Conservation (phyloP, 2,113 vertebrate species). For the Brachyistius frenatus region DNA sequence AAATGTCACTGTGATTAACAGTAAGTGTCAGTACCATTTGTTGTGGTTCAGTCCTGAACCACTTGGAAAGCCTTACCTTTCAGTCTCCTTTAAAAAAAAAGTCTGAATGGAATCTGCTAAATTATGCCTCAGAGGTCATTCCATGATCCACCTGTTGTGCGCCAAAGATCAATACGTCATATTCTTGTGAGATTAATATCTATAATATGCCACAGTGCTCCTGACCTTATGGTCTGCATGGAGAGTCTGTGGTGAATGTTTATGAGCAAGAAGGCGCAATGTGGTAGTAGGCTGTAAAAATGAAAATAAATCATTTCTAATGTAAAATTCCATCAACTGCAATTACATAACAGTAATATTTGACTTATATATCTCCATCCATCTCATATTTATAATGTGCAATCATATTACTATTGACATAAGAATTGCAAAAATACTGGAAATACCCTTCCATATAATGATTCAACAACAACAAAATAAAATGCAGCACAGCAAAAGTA, state of each 20-base stretch:
- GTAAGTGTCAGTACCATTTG: not conserved
- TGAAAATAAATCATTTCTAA: not conserved
- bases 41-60: constrained; percentile 3
- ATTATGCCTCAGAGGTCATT: constrained; percentile 56
- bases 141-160: constrained; percentile 51
- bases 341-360: too few species aligned
- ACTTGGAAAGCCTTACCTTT: not conserved
- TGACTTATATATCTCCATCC: too few species aligned
- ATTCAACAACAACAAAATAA: too few species aligned
- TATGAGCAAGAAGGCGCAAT: constrained; percentile 11
- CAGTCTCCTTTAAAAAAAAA: not conserved
- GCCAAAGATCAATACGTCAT: constrained; percentile 74
- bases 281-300: not conserved
- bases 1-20: constrained; percentile 24
- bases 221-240: constrained; percentile 27
- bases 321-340: too few species aligned
- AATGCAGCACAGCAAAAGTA: too few species aligned
- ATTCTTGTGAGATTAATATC: constrained; percentile 70
- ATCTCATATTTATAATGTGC: too few species aligned
- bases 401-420: too few species aligned
- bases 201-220: constrained; percentile 40
- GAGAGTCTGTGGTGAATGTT: constrained; percentile 37
- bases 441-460: too few species aligned
- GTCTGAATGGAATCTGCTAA: constrained; percentile 19
- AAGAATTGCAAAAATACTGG: too few species aligned